phyloP scores from a whole-genome alignment of 1,140 invertebrate genomes.

The Leptinotarsa undecemlineata region DNA sequence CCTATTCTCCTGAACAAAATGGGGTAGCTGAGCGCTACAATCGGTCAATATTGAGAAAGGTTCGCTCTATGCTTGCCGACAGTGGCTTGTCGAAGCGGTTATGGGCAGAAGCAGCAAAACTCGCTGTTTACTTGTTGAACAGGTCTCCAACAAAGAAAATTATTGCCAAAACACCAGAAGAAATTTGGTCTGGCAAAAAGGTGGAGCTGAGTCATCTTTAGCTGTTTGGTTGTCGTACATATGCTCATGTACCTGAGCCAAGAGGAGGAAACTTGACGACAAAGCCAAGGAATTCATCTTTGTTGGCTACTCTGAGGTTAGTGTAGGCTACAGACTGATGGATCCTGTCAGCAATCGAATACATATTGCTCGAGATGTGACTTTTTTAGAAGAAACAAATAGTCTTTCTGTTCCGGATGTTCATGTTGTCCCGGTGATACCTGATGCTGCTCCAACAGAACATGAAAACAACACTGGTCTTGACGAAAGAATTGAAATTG shows the following conservation, averaged over 20 bases:
- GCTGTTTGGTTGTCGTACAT: slow-evolving; percentile 55
- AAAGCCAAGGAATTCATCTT: slow-evolving; percentile 52
- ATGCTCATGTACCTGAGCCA: slow-evolving; percentile 52
- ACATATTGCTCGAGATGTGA: slow-evolving; percentile 22
- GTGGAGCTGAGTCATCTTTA: slow-evolving; percentile 40
- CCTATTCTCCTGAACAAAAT: slow-evolving; percentile 57
- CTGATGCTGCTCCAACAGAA: slow-evolving; percentile 17
- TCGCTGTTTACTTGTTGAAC: slow-evolving; percentile 51
- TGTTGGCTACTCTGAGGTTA: slow-evolving; percentile 55
- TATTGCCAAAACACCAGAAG: slow-evolving; percentile 52
- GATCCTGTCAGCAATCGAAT: slow-evolving; percentile 5
- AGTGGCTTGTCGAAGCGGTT: slow-evolving; percentile 49
- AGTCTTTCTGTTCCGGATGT: neutral
- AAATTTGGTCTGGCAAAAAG: slow-evolving; percentile 46
- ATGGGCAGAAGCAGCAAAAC: slow-evolving; percentile 52
- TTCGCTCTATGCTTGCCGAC: slow-evolving; percentile 43
- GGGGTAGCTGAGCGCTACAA: slow-evolving; percentile 52
- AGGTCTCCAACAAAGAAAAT: slow-evolving; percentile 45
- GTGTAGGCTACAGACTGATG: slow-evolving; percentile 54
- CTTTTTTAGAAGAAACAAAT: slow-evolving; percentile 21
- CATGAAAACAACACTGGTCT: neutral
- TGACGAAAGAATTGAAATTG: slow-evolving; percentile 11
- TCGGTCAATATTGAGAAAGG: slow-evolving; percentile 47
- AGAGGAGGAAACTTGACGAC: slow-evolving; percentile 49
- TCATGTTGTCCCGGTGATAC: neutral